Evolutionary conservation across 2,888 invertebrate genomes (phyloP).

Genomic region (Boloria euphrosyne): DNA sequence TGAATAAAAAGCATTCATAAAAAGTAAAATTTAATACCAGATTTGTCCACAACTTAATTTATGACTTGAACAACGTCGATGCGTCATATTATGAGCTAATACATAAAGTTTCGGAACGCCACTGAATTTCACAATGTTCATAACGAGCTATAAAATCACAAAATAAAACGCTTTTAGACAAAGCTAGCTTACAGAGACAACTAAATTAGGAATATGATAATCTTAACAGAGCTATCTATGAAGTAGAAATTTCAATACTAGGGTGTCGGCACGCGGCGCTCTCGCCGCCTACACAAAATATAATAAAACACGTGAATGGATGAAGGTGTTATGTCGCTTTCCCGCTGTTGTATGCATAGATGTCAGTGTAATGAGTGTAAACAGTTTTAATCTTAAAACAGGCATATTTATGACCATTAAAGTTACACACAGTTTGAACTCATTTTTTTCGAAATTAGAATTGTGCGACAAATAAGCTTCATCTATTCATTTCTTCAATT

Average conservation of each 20-base stretch:
- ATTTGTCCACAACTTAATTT: constrained; percentile 60
- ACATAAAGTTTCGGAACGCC: constrained; percentile 44
- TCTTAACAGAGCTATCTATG: constrained; percentile 41
- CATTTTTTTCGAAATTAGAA: too few relatives aligned
- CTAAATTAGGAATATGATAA: constrained; percentile 41
- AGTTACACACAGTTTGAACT: too few relatives aligned
- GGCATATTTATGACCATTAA: too few relatives aligned
- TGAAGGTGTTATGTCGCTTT: too few relatives aligned
- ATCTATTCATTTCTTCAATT: too few relatives aligned
- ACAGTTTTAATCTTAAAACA: too few relatives aligned
- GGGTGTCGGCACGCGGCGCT: constrained; percentile 53
- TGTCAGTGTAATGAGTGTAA: too few relatives aligned
- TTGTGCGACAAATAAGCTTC: too few relatives aligned
- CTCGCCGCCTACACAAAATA: too few relatives aligned
- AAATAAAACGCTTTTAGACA: constrained; percentile 41
- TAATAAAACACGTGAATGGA: too few relatives aligned
- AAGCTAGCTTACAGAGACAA: constrained; percentile 35
- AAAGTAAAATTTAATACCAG: constrained; percentile 64
- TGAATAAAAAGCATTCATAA: constrained; percentile 29
- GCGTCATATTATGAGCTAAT: constrained; percentile 30
- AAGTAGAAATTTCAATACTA: constrained; percentile 69
- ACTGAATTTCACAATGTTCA: constrained; percentile 33
- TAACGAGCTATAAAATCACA: constrained; percentile 56
- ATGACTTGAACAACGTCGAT: constrained; percentile 43
- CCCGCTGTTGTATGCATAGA: too few relatives aligned